Evolutionary conservation across 2,888 invertebrate genomes (phyloP).

Genomic region (Tanypteryx hageni): DNA sequence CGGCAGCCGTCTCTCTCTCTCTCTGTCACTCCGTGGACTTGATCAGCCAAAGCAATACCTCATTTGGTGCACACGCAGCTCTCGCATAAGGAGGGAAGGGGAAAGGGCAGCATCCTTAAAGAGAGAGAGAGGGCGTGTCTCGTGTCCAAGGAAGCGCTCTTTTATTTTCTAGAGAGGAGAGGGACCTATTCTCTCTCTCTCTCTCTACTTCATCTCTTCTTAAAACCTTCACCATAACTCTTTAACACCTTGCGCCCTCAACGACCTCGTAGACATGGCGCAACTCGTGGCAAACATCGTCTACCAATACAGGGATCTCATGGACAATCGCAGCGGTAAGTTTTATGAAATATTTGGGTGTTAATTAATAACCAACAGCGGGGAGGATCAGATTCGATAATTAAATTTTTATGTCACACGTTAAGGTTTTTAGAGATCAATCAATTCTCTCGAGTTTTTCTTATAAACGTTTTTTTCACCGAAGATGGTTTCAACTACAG

Average conservation of each 20-base stretch:
- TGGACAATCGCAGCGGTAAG: conserved; percentile 91
- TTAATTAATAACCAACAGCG: too few species aligned
- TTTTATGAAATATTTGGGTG: conserved; percentile 68
- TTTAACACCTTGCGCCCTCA: background rate
- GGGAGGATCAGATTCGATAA: too few species aligned
- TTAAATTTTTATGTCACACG: too few species aligned
- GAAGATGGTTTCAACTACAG: too few species aligned
- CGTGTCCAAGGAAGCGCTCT: background rate
- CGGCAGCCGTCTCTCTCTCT: background rate
- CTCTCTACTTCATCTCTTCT: background rate
- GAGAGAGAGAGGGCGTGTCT: background rate
- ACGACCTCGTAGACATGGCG: conserved; percentile 76
- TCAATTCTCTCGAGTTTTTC: too few species aligned
- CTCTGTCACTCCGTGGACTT: background rate
- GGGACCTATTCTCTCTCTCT: background rate
- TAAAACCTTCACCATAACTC: background rate
- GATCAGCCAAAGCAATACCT: background rate
- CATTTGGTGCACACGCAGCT: background rate
- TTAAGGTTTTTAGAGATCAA: too few species aligned
- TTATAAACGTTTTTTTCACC: too few species aligned
- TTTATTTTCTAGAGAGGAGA: conserved; percentile 21
- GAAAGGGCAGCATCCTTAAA: background rate
- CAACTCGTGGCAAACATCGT: conserved; percentile 79
- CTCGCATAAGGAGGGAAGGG: too few species aligned
- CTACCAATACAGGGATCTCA: conserved; percentile 85